Evolutionary conservation across 2,888 invertebrate genomes (phyloP), one percentile per base, ranked within the genome.

Genomic region (Harpalus rufipes): DNA sequence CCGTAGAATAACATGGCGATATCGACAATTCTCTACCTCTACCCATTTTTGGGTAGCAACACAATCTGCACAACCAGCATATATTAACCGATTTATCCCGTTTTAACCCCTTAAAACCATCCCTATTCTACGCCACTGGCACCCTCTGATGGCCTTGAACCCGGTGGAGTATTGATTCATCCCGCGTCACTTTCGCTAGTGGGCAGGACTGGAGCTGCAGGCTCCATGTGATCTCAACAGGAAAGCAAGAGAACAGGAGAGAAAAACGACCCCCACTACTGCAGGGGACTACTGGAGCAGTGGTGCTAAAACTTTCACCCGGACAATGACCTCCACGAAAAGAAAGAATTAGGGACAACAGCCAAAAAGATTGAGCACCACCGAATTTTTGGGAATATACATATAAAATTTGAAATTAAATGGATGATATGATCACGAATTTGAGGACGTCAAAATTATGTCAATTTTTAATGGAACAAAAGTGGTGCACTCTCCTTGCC

Each of bases 91-190:
- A 18, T 7, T 18, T 7, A 61, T 10, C 7, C 18, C 14, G 1
- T n/a, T 61, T 18, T 61, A 16, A 18, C 72, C 41, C 44, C 44
- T 51, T 12, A 2, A 51, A 12, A 51, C 8, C 16, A 18, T 14
- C 39, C 39, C 39, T 10, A 39, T n/a, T 25, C 4, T 25, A 0
- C 25, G 41, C 18, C 72, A 41, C 39, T 65, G 65, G 25, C 25
- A 87, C 44, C 16, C 41, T 72, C 41, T 8, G 12, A 32, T 88
- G 89, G 88, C 89, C 89, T 89, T 89, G 89, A 89, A 89, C 89
- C 88, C 74, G 2, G 56, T 86, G 85, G 87, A 87, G 87, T 89
- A 88, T 88, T 88, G 89, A 89, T 89, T 89, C 61, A 32, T 21
- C 76, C 51, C 25, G 51, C 82, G 56, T 83, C 83, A 83, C 83